Percentiles rank a stretch among this genome's conserved stretches.
Evolutionary conservation across 2,888 invertebrate genomes (phyloP).

Genomic region (Calameuta idolon): DNA sequence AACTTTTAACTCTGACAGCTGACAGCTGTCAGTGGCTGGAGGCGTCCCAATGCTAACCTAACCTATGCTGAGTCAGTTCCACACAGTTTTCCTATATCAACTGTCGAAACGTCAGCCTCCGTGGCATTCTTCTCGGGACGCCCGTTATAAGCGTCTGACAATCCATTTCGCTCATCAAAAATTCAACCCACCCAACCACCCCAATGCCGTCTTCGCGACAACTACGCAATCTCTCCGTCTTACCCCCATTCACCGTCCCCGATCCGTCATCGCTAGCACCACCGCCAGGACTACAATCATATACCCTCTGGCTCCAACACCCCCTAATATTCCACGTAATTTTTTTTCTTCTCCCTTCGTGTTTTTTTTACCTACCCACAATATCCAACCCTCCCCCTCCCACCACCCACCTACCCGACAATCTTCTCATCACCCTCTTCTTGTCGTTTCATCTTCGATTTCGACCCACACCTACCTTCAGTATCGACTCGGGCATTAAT

Average conservation of each 20-base stretch:
- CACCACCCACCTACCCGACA: not conserved
- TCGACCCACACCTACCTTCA: constrained; percentile 16
- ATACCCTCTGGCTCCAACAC: too few relatives aligned
- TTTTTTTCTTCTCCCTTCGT: too few relatives aligned
- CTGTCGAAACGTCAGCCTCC: constrained; percentile 22
- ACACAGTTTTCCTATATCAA: constrained; percentile 20
- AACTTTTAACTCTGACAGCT: constrained; percentile 57
- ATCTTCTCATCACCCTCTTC: constrained; percentile 2
- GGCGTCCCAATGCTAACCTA: constrained; percentile 5
- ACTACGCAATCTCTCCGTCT: not conserved
- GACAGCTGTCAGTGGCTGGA: constrained; percentile 58
- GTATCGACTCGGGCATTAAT: too few relatives aligned
- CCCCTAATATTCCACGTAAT: too few relatives aligned
- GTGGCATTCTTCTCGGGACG: not conserved
- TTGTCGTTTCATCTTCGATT: constrained; percentile 23
- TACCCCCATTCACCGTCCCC: not conserved
- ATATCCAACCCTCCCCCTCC: not conserved
- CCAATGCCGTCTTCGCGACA: not conserved
- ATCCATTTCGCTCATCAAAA: constrained; percentile 24
- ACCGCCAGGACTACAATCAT: not conserved
- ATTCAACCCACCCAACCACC: constrained; percentile 16
- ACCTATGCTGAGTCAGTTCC: constrained; percentile 8
- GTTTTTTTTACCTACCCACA: not conserved
- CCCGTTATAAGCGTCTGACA: constrained; percentile 10
- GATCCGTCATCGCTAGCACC: not conserved